Conservation (phyloP, 2,113 vertebrate genomes). For the Pipa parva region DNA sequence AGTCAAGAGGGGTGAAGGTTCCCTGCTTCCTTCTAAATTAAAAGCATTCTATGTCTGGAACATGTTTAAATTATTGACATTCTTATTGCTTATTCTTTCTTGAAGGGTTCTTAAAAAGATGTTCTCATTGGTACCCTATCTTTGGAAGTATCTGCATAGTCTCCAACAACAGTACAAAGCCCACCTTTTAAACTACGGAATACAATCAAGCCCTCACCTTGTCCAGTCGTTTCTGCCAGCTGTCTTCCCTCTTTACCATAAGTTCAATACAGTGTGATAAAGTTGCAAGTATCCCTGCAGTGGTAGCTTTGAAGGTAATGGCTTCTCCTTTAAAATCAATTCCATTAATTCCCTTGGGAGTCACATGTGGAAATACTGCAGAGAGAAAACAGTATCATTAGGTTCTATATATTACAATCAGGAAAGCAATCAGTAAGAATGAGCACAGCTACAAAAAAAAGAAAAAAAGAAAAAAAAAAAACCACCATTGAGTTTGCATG, state of each 20-base stretch:
- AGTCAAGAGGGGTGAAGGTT: too few species aligned
- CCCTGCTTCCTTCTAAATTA: too few species aligned
- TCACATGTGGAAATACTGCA: slow-evolving; percentile 80
- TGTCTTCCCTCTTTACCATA: slow-evolving; percentile 94
- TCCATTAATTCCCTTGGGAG: slow-evolving; percentile 85
- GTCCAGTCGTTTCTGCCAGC: slow-evolving; percentile 93
- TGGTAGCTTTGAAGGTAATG: slow-evolving; percentile 98
- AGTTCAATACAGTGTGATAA: slow-evolving; percentile 96
- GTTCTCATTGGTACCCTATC: too few species aligned
- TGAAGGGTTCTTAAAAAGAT: too few species aligned
- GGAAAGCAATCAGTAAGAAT: not conserved
- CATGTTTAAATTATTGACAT: too few species aligned
- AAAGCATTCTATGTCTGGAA: too few species aligned
- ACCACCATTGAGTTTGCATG: too few species aligned
- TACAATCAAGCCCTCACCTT: slow-evolving; percentile 69
- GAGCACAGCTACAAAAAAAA: not conserved
- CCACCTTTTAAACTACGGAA: too few species aligned
- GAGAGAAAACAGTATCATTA: slow-evolving; percentile 20
- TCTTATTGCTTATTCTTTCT: too few species aligned
- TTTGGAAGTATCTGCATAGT: too few species aligned
- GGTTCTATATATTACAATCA: not conserved
- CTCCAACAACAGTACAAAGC: too few species aligned
- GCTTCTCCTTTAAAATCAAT: slow-evolving; percentile 98
- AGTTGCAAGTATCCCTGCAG: slow-evolving; percentile 92
- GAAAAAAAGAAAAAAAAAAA: not conserved